Percentiles rank a stretch among this genome's conserved stretches.
Conservation (phyloP, 2,888 invertebrate genomes). For the Linnaemya tessellans region DNA sequence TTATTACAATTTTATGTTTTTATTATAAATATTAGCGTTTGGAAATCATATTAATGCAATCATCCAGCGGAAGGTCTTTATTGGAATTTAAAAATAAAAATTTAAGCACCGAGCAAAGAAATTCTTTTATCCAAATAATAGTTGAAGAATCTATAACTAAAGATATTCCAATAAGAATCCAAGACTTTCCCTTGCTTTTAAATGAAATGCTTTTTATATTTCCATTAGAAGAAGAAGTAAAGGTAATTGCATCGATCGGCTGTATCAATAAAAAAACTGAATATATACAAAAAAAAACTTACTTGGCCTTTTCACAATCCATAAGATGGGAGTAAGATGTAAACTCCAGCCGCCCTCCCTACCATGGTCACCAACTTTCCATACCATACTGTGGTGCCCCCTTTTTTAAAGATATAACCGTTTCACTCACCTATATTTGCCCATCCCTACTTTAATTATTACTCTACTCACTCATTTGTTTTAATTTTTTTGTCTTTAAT, state of each 20-base stretch:
- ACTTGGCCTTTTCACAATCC: too few relatives aligned
- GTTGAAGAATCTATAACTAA: not conserved
- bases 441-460: too few relatives aligned
- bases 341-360: too few relatives aligned
- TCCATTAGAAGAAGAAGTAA: conserved; percentile 2
- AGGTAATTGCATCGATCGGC: not conserved
- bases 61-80: not conserved
- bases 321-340: too few relatives aligned
- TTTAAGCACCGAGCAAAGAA: not conserved
- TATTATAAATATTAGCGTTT: not conserved
- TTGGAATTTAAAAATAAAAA: conserved; percentile 1
- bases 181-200: not conserved
- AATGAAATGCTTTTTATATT: not conserved
- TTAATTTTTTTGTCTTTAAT: too few relatives aligned
- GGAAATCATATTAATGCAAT: not conserved
- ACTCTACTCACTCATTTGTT: too few relatives aligned
- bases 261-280: too few relatives aligned
- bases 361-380: too few relatives aligned
- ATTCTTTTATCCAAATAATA: not conserved
- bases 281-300: too few relatives aligned
- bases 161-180: not conserved
- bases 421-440: too few relatives aligned
- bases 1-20: not conserved
- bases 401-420: too few relatives aligned
- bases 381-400: too few relatives aligned